Conservation (phyloP, 2,113 vertebrate genomes). For the Pollachius pollachius region DNA sequence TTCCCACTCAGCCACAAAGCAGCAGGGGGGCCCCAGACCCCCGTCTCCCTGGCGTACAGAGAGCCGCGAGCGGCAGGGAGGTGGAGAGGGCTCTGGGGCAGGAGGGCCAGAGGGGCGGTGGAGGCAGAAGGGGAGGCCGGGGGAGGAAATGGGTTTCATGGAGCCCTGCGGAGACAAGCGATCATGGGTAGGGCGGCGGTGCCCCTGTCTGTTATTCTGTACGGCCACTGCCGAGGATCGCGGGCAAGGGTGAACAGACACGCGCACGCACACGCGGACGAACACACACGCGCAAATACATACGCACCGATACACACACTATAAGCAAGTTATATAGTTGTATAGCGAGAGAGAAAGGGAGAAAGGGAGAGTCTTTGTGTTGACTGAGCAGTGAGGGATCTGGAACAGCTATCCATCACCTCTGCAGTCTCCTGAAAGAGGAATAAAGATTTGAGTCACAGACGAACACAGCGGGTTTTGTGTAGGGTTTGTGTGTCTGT, state of each 20-base stretch:
- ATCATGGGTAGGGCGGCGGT: background rate
- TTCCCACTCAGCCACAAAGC: slow-evolving; percentile 56
- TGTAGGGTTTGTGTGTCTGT: slow-evolving; percentile 14
- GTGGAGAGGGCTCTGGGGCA: slow-evolving; percentile 60
- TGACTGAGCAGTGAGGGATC: slow-evolving; percentile 30
- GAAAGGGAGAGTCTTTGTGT: slow-evolving; percentile 18
- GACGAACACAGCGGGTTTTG: slow-evolving; percentile 14
- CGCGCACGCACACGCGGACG: slow-evolving; percentile 14
- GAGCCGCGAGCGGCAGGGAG: slow-evolving; percentile 47
- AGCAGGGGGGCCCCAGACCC: slow-evolving; percentile 48
- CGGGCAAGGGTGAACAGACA: slow-evolving; percentile 10
- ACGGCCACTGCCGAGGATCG: slow-evolving; percentile 27
- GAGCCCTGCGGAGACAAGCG: background rate
- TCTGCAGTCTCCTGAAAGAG: background rate
- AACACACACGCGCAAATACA: slow-evolving; percentile 11
- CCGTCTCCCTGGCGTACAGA: slow-evolving; percentile 38
- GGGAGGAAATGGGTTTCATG: background rate
- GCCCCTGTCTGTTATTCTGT: slow-evolving; percentile 16
- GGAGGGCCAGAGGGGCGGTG: background rate
- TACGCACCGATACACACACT: slow-evolving; percentile 15
- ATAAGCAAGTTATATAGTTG: slow-evolving; percentile 28
- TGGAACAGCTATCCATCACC: slow-evolving; percentile 36
- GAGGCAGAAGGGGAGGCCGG: background rate
- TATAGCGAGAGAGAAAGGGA: slow-evolving; percentile 9
- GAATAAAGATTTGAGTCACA: slow-evolving; percentile 24